Evolutionary conservation across 2,888 invertebrate species (phyloP).

Genomic region (Diadromus collaris): DNA sequence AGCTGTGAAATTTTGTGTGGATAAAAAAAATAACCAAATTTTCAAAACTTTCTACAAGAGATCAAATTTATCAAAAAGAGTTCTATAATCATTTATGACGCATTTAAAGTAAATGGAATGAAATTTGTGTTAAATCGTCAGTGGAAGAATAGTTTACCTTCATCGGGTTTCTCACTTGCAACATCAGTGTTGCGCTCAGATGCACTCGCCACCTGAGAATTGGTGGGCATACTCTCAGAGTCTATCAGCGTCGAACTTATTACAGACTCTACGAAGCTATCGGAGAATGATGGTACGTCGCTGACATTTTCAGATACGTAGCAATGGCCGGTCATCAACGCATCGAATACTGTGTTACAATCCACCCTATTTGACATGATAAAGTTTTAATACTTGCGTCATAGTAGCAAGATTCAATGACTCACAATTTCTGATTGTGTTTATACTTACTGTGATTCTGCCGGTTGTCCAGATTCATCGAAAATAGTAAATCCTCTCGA

Average conservation of each 20-base stretch:
- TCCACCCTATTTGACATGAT: neutral
- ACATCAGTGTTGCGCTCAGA: neutral
- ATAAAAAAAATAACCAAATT: neutral
- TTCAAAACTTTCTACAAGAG: neutral
- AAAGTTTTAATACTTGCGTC: neutral
- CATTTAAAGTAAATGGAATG: neutral
- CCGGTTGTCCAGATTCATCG: neutral
- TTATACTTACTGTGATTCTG: neutral
- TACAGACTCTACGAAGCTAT: neutral
- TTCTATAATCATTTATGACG: neutral
- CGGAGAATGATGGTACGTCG: constrained; percentile 15
- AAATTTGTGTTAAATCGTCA: neutral
- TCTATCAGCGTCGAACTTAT: constrained; percentile 8
- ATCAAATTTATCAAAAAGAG: neutral
- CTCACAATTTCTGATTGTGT: neutral
- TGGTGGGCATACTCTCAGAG: neutral
- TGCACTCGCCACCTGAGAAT: neutral
- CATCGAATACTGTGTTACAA: neutral
- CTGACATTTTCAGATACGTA: neutral
- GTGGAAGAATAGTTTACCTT: neutral
- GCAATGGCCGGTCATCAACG: neutral
- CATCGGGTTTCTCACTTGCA: neutral
- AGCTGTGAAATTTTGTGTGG: neutral
- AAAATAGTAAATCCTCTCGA: neutral
- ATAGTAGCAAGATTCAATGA: neutral